Evolutionary conservation across 2,797 vertebrate genomes (phyloP).

Genomic region (Amblyraja radiata): DNA sequence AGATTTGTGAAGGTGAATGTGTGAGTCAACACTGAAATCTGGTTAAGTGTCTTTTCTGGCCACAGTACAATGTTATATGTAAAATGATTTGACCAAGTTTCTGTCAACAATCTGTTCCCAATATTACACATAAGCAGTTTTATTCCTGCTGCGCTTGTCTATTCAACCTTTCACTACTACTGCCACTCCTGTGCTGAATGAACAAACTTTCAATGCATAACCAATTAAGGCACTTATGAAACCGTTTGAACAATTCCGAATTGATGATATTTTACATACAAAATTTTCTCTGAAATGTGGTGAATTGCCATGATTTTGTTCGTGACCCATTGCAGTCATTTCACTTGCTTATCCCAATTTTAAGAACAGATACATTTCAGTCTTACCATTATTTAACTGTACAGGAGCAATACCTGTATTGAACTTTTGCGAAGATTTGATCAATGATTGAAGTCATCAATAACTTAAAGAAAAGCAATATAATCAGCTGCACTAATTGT

Average conservation of each 20-base stretch:
- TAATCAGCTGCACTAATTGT: background rate
- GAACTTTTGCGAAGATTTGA: background rate
- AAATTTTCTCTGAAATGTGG: background rate
- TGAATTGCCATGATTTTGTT: background rate
- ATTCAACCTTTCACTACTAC: background rate
- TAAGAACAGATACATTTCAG: background rate
- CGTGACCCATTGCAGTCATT: background rate
- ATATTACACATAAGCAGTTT: background rate
- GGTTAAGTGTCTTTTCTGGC: background rate
- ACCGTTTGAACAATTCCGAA: background rate
- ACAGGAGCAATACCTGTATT: background rate
- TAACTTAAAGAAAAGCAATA: background rate
- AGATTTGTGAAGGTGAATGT: background rate
- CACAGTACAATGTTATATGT: background rate
- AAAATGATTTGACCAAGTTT: background rate
- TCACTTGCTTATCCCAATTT: background rate
- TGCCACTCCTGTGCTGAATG: background rate
- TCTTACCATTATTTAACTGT: background rate
- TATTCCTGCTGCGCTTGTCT: background rate
- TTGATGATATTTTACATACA: background rate
- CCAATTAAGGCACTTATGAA: background rate
- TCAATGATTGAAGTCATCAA: background rate
- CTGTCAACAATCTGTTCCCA: background rate
- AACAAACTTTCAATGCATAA: background rate
- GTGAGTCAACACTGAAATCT: background rate